Base-by-base conservation (phyloP, 2,113 vertebrate genomes). In the Chaetura pelagica region DNA sequence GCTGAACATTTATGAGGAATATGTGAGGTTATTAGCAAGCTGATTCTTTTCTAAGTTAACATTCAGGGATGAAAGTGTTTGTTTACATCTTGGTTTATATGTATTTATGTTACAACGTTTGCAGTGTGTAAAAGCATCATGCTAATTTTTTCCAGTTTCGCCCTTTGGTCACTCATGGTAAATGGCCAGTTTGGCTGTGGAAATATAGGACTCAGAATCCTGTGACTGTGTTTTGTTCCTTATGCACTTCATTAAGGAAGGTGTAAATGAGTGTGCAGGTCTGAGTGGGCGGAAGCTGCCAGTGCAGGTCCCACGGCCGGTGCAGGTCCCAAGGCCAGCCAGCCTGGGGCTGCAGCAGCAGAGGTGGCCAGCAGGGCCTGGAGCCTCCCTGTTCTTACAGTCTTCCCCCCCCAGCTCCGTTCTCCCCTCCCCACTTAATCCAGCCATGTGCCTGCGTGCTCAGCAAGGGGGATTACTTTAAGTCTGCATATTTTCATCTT, bases 401-500 rank as follows among this genome's bases (percentile, higher is more conserved):
- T 7, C 5, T 29, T 32, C 55, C 44, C 38, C 30, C 6, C n/a
- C n/a, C n/a, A n/a, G n/a, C n/a, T n/a, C n/a, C n/a, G n/a, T n/a
- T n/a, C 72, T 94, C 59, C 64, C 79, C 52, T 52, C 40, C 32
- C 24, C 1, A 0, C 10, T 67, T 96, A 94, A 96, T 95, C 86
- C 75, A 16, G 35, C 87, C 59, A 16, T 23, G 80, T 89, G 92
- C 78, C 86, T 85, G 92, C 52, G 9, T 71, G 96, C 92, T 97
- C 95, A 96, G 94, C 92, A 79, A 82, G 76, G 92, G 68, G 74
- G 94, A 96, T 95, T 94, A 96, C 92, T 92, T 89, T 94, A 96
- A 95, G 69, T 94, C 93, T 95, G 92, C 77, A 89, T 92, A 90
- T 96, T 97, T 96, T 89, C 94, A 81, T 93, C 93, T 95, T 89